A percentile compares a stretch with the other conserved stretches of the same genome.
These are phyloP conservation scores for Ylistrum balloti DNA, from an alignment of 1,140 invertebrate genomes.

Conservation along the genomic window DNA sequence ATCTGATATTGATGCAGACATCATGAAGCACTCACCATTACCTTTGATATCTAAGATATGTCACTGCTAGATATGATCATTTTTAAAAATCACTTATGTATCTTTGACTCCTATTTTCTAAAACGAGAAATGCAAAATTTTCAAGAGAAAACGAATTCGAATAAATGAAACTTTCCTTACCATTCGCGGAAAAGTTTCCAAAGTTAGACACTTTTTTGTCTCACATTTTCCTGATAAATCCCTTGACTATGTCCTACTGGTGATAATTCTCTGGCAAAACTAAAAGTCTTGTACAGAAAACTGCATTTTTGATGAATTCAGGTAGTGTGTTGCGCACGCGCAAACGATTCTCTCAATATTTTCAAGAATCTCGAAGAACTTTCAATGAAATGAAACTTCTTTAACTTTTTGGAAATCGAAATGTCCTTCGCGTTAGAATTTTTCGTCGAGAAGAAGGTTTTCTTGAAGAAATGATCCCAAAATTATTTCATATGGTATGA, in stretches of 20 bases:
- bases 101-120: too few species aligned
- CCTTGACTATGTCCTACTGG: background rate
- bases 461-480: background rate
- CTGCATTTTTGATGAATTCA: slow-evolving; percentile 33
- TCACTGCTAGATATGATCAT: too few species aligned
- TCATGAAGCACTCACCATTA: too few species aligned
- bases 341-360: background rate
- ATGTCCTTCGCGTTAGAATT: background rate
- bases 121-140: too few species aligned
- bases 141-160: background rate
- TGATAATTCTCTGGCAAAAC: background rate
- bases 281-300: slow-evolving; percentile 6
- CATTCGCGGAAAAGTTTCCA: background rate
- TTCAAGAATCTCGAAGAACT: background rate
- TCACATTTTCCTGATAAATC: background rate
- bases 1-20: too few species aligned
- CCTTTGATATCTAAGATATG: too few species aligned
- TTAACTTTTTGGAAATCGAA: background rate
- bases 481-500: background rate
- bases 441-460: background rate
- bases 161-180: background rate
- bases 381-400: background rate
- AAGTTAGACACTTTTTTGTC: background rate
- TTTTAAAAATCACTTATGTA: too few species aligned
- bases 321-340: slow-evolving; percentile 4